Evolutionary conservation across 2,888 invertebrate genomes (phyloP).

Genomic region (Elegia similella): DNA sequence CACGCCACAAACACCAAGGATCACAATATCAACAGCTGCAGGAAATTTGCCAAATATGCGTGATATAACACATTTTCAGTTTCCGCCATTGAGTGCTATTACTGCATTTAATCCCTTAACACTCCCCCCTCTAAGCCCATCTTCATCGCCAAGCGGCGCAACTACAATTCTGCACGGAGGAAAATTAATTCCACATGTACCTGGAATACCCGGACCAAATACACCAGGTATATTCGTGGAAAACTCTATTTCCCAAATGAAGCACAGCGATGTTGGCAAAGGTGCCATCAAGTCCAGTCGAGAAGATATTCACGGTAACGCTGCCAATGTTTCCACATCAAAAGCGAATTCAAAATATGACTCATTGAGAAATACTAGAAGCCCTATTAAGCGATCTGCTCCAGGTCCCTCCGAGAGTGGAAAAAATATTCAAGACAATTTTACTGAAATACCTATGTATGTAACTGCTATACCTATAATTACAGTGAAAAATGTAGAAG

Average conservation of each 20-base stretch:
- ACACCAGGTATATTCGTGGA: conserved; percentile 73
- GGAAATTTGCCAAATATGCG: conserved; percentile 78
- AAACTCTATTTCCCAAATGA: conserved; percentile 43
- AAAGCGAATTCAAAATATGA: conserved; percentile 54
- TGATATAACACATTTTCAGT: conserved; percentile 81
- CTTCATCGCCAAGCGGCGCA: conserved; percentile 78
- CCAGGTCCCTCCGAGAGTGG: conserved; percentile 48
- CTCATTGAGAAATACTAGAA: conserved; percentile 46
- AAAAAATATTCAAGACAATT: conserved; percentile 46
- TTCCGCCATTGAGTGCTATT: conserved; percentile 86
- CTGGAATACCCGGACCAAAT: conserved; percentile 93
- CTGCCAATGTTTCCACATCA: conserved; percentile 38
- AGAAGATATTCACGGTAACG: conserved; percentile 43
- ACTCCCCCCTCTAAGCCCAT: conserved; percentile 78
- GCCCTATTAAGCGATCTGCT: conserved; percentile 43
- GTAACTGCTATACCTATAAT: conserved; percentile 56
- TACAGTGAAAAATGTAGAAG: conserved; percentile 67
- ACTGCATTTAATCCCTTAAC: conserved; percentile 87
- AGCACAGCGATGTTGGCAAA: conserved; percentile 48
- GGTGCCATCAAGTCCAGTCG: conserved; percentile 36
- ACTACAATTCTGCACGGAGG: conserved; percentile 85
- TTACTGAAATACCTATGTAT: conserved; percentile 46
- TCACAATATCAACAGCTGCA: conserved; percentile 79
- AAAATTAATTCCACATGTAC: conserved; percentile 91
- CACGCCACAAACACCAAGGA: conserved; percentile 77